A percentile compares a stretch with the other conserved stretches of the same genome.
Conservation (phyloP, 2,888 invertebrate species). For the Coelopa pilipes region DNA sequence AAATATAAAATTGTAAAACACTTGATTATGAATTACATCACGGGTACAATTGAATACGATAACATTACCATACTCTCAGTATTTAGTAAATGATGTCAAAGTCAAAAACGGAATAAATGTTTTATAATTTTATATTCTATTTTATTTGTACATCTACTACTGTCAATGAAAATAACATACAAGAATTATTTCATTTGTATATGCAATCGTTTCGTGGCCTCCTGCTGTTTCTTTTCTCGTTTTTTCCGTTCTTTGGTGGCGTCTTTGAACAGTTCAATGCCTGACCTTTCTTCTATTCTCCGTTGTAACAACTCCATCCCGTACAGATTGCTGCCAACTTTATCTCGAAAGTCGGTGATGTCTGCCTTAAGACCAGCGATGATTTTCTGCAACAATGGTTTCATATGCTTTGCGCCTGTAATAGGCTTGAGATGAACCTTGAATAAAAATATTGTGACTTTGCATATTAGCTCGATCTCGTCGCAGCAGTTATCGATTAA, state of each 20-base stretch:
- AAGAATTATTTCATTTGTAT: conserved; percentile 53
- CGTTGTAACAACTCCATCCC: conserved; percentile 81
- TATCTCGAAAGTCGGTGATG: conserved; percentile 72
- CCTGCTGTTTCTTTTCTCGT: conserved; percentile 69
- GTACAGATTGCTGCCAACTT: conserved; percentile 86
- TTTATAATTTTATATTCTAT: conserved; percentile 41
- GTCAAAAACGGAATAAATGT: conserved; percentile 41
- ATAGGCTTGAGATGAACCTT: conserved; percentile 83
- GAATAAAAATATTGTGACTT: conserved; percentile 81
- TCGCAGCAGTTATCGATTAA: conserved; percentile 75
- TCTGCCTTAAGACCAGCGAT: conserved; percentile 55
- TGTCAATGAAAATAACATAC: conserved; percentile 2
- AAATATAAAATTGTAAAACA: conserved; percentile 41
- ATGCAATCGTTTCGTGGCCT: conserved; percentile 54
- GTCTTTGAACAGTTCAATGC: conserved; percentile 82
- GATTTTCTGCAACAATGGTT: conserved; percentile 64
- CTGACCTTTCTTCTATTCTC: conserved; percentile 79
- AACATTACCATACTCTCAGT: background rate
- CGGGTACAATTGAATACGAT: background rate
- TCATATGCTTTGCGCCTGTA: conserved; percentile 75
- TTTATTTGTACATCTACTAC: conserved; percentile 31
- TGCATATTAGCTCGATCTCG: conserved; percentile 80
- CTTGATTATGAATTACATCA: background rate
- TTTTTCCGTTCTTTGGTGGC: conserved; percentile 74
- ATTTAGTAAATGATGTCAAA: background rate